Conservation (phyloP, 2,888 invertebrate genomes). For the Rhingia campestris region DNA sequence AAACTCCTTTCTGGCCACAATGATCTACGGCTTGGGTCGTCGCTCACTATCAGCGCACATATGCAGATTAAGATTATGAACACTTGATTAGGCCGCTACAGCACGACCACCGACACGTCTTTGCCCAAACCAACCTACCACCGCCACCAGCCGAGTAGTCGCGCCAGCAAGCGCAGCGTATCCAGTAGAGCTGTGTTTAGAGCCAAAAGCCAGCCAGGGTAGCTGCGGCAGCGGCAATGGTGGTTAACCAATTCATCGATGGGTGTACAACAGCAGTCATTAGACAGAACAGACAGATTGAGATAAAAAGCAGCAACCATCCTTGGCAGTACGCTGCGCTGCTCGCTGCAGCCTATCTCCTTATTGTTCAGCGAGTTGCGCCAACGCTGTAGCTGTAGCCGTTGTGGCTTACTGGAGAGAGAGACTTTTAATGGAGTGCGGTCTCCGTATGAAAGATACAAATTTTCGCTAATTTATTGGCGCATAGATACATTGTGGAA, state of each 20-base stretch:
- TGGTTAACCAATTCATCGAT: slow-evolving; percentile 74
- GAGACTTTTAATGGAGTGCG: slow-evolving; percentile 14
- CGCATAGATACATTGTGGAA: slow-evolving; percentile 60
- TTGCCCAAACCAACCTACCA: slow-evolving; percentile 9
- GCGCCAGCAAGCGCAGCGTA: neutral
- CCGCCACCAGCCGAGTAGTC: neutral
- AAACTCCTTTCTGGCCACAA: slow-evolving; percentile 66
- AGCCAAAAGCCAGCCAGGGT: neutral
- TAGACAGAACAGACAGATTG: slow-evolving; percentile 74
- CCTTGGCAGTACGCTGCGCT: slow-evolving; percentile 48
- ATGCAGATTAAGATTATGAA: slow-evolving; percentile 74
- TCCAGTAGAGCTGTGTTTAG: neutral
- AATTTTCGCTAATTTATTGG: slow-evolving; percentile 73
- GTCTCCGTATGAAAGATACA: slow-evolving; percentile 58
- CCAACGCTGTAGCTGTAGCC: slow-evolving; percentile 3
- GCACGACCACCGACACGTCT: slow-evolving; percentile 36
- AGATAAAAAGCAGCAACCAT: slow-evolving; percentile 72
- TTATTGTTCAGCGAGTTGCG: slow-evolving; percentile 50
- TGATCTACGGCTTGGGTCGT: slow-evolving; percentile 69
- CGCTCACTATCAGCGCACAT: slow-evolving; percentile 71
- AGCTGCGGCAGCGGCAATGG: slow-evolving; percentile 30
- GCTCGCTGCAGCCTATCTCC: slow-evolving; percentile 30
- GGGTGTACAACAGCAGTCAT: slow-evolving; percentile 74
- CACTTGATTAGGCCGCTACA: slow-evolving; percentile 68
- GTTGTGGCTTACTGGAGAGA: slow-evolving; percentile 52